phyloP scores from a whole-genome alignment of 2,113 vertebrate species.

The Tichodroma muraria region DNA sequence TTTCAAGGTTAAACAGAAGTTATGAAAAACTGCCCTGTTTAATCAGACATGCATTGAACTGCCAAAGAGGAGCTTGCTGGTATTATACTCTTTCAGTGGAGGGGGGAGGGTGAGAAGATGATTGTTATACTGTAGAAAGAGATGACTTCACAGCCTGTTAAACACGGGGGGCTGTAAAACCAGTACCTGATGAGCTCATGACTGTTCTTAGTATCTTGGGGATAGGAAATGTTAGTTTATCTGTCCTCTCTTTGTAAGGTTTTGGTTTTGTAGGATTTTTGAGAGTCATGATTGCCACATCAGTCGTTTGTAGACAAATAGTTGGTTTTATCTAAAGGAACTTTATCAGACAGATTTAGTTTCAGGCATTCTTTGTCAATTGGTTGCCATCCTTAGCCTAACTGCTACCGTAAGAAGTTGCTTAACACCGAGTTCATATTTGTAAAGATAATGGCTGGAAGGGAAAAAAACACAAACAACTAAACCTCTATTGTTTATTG shows the following conservation, averaged over 20 bases:
- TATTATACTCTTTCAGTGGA: neutral
- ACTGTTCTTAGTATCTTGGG: neutral
- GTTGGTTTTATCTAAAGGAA: neutral
- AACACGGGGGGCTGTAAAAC: neutral
- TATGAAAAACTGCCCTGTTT: neutral
- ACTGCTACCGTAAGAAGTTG: neutral
- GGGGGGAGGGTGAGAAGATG: neutral
- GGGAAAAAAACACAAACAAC: neutral
- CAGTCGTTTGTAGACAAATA: neutral
- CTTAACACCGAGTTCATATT: neutral
- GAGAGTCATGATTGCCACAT: neutral
- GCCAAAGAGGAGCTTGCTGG: neutral
- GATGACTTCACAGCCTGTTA: neutral
- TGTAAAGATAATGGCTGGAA: neutral
- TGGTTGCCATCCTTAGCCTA: neutral
- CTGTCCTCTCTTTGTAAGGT: neutral
- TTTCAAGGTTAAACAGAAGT: constrained; percentile 55
- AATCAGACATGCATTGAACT: neutral
- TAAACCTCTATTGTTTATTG: neutral
- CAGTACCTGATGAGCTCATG: neutral
- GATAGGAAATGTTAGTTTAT: neutral
- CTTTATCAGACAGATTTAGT: neutral
- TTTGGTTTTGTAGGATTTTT: neutral
- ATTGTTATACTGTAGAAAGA: neutral
- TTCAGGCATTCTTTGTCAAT: neutral